phyloP scores from a whole-genome alignment of 2,113 vertebrate species.

The Coreoperca whiteheadi region DNA sequence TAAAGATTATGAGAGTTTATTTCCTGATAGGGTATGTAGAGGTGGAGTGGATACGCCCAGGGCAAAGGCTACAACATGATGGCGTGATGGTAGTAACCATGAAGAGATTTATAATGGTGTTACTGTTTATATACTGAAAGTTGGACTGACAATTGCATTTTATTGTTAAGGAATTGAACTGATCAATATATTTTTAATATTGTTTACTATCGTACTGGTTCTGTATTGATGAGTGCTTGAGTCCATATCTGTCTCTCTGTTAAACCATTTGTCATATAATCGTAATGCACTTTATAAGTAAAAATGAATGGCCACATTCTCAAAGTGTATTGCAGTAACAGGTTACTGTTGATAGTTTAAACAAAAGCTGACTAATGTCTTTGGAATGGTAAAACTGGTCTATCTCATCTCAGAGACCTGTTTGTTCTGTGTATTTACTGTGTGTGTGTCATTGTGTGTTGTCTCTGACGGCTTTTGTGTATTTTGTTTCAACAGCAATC shows the following conservation, averaged over 20 bases:
- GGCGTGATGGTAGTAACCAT: conserved; percentile 1
- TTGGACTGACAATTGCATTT: background rate
- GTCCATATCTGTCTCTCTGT: conserved; percentile 7
- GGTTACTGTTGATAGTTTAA: conserved; percentile 2
- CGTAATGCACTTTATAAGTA: background rate
- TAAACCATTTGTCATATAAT: background rate
- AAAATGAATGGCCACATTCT: background rate
- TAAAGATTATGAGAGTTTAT: conserved; percentile 67
- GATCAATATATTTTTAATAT: background rate
- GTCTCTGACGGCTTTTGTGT: conserved; percentile 66
- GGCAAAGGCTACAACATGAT: conserved; percentile 35
- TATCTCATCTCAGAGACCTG: conserved; percentile 30
- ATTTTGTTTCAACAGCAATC: conserved; percentile 82
- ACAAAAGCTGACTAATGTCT: conserved; percentile 51
- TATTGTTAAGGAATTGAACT: background rate
- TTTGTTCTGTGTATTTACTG: conserved; percentile 64
- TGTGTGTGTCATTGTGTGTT: conserved; percentile 30
- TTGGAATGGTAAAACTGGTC: conserved; percentile 56
- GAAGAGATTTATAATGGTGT: conserved; percentile 18
- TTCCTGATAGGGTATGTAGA: conserved; percentile 35
- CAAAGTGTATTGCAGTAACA: background rate
- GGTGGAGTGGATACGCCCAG: conserved; percentile 10
- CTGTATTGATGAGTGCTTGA: background rate
- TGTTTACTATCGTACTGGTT: background rate
- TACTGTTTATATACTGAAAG: background rate